These are phyloP conservation scores for Leptopterna dolabrata DNA, from an alignment of 2,888 invertebrate genomes.

Conservation along the genomic window DNA sequence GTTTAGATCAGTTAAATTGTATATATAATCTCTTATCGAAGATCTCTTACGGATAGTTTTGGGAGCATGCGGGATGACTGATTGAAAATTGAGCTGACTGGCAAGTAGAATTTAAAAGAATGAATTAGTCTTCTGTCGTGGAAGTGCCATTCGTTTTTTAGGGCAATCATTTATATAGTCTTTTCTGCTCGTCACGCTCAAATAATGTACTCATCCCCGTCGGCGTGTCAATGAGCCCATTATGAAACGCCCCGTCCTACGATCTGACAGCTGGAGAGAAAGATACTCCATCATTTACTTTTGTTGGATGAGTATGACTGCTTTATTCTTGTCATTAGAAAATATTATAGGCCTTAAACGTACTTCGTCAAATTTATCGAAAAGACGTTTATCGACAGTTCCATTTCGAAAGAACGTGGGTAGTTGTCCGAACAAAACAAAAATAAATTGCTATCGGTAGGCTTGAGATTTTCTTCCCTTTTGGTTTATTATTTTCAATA, in stretches of 20 bases:
- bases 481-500: too few relatives aligned
- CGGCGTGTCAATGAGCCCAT: neutral
- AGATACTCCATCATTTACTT: neutral
- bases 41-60: too few relatives aligned
- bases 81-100: neutral
- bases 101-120: neutral
- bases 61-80: neutral
- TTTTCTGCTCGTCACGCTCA: constrained; percentile 2
- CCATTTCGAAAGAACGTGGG: too few relatives aligned
- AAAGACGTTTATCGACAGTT: too few relatives aligned
- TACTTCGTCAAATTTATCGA: neutral
- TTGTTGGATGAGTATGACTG: neutral
- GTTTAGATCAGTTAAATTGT: too few relatives aligned
- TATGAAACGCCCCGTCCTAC: neutral
- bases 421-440: too few relatives aligned
- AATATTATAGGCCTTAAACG: neutral
- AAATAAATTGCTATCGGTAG: too few relatives aligned
- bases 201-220: constrained; percentile 2
- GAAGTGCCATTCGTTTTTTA: neutral
- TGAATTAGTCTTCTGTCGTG: neutral
- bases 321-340: neutral
- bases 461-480: too few relatives aligned
- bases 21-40: too few relatives aligned
- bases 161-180: neutral
- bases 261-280: neutral